Evolutionary conservation across 2,888 invertebrate species (phyloP).

Genomic region (Hirtodrosophila duncani): DNA sequence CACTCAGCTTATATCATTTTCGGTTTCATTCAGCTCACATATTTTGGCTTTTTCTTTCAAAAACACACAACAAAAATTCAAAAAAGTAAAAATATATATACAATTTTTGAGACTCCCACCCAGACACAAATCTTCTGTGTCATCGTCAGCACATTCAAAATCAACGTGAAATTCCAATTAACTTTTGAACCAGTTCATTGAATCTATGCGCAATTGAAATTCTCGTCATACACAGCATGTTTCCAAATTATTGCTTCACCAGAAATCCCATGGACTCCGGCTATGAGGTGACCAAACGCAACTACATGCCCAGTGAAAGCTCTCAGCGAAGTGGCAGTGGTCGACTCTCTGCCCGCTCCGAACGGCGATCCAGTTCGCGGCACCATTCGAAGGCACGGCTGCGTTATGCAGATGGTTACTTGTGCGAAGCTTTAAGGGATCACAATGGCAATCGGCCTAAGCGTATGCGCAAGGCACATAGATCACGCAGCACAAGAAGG

Average conservation of each 20-base stretch:
- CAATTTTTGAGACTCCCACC: no score
- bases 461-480: background rate
- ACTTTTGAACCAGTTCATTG: constrained; percentile 2
- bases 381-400: background rate
- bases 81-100: no score
- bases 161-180: background rate
- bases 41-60: constrained; percentile 23
- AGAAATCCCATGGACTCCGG: constrained; percentile 27
- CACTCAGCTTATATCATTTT: no score
- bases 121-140: no score
- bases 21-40: no score
- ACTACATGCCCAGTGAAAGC: constrained; percentile 15
- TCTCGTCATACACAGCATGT: constrained; percentile 35
- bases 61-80: background rate
- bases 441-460: constrained; percentile 7
- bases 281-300: constrained; percentile 31
- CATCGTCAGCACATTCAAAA: no score
- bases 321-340: no score
- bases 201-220: constrained; percentile 17
- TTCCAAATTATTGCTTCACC: constrained; percentile 60
- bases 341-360: no score
- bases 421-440: background rate
- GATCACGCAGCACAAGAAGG: background rate
- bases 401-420: background rate
- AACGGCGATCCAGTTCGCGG: no score